These are phyloP conservation scores for Meloe dianella DNA, from an alignment of 2,888 invertebrate genomes.

Conservation along the genomic window DNA sequence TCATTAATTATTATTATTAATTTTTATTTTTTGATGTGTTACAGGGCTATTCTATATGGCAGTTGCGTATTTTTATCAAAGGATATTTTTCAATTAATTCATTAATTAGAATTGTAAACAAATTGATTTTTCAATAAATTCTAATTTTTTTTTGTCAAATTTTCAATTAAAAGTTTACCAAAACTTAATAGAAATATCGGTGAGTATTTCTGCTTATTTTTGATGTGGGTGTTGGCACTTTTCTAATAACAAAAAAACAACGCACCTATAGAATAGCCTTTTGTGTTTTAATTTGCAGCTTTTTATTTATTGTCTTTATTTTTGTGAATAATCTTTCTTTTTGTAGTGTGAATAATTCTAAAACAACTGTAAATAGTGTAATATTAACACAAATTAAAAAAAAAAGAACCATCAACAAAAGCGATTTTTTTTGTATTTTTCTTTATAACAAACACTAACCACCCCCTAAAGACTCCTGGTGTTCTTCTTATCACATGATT, in stretches of 20 bases:
- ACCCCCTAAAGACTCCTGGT: slow-evolving; percentile 12
- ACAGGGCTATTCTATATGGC: slow-evolving; percentile 58
- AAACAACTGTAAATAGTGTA: slow-evolving; percentile 5
- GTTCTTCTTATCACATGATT: slow-evolving; percentile 33
- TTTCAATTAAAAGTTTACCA: neutral
- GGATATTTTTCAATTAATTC: slow-evolving; percentile 18
- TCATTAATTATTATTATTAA: slow-evolving; percentile 22
- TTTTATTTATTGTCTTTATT: slow-evolving; percentile 9
- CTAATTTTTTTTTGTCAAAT: neutral
- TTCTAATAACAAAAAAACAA: slow-evolving; percentile 10
- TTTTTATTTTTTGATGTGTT: slow-evolving; percentile 46
- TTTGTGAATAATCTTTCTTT: slow-evolving; percentile 14
- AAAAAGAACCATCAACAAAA: neutral
- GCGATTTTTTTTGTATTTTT: neutral
- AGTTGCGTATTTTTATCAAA: slow-evolving; percentile 43
- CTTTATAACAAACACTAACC: slow-evolving; percentile 6
- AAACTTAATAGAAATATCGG: neutral
- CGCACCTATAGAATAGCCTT: slow-evolving; percentile 15
- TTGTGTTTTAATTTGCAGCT: slow-evolving; percentile 1
- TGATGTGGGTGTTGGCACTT: neutral
- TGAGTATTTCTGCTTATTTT: neutral
- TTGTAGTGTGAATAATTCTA: neutral
- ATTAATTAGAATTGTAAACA: neutral
- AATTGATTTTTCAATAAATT: neutral
- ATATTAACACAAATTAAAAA: neutral